Evolutionary conservation across 1,140 invertebrate genomes (phyloP).

Genomic region (Drosophila miranda): DNA sequence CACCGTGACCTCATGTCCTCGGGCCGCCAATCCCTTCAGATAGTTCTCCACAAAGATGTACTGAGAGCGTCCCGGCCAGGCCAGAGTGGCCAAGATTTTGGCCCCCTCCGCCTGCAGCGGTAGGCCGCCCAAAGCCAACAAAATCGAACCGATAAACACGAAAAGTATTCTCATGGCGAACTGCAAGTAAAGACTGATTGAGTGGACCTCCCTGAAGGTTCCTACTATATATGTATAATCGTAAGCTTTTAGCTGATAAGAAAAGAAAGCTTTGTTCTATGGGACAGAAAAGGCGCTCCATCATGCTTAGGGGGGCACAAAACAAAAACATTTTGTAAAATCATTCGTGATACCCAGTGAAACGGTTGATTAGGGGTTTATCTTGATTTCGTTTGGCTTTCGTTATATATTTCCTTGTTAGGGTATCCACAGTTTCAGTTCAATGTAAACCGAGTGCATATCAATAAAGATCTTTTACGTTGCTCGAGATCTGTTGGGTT

Average conservation of each 20-base stretch:
- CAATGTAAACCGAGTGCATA: too few relatives aligned
- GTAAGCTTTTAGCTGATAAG: slow-evolving; percentile 31
- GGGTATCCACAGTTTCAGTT: background rate
- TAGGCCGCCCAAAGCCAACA: slow-evolving; percentile 28
- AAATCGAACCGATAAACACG: slow-evolving; percentile 11
- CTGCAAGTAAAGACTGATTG: slow-evolving; percentile 2
- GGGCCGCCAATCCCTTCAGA: slow-evolving; percentile 83
- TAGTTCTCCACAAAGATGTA: slow-evolving; percentile 83
- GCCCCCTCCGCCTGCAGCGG: slow-evolving; percentile 34
- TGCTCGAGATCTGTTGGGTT: background rate
- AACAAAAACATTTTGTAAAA: slow-evolving; percentile 1
- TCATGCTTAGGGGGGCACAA: slow-evolving; percentile 29
- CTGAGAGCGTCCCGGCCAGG: slow-evolving; percentile 84
- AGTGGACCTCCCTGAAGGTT: background rate
- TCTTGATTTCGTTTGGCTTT: background rate
- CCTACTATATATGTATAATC: background rate
- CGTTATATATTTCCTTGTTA: background rate
- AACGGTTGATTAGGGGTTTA: background rate
- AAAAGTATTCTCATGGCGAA: slow-evolving; percentile 33
- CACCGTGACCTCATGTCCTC: slow-evolving; percentile 84
- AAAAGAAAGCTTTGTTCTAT: background rate
- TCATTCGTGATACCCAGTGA: slow-evolving; percentile 4
- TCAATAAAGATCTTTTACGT: background rate
- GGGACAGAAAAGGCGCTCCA: background rate
- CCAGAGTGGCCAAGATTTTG: slow-evolving; percentile 82